A percentile compares a stretch with the other conserved stretches of the same genome.
These are phyloP conservation scores for Diogma glabrata DNA, from an alignment of 2,888 invertebrate species.

Conservation along the genomic window DNA sequence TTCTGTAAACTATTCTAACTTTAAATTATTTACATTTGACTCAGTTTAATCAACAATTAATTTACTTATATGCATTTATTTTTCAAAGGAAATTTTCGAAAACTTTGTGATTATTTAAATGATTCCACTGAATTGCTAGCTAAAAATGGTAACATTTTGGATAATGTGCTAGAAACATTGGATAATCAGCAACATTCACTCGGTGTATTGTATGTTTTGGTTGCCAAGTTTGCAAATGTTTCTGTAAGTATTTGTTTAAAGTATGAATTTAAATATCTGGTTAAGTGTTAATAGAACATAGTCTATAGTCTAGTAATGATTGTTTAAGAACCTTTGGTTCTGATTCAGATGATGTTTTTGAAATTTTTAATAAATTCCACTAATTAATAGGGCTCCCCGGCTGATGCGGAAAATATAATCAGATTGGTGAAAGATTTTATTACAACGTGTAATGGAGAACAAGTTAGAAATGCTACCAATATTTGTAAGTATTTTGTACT, in stretches of 20 bases:
- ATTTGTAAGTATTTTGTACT: conserved; percentile 47
- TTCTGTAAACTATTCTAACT: too few relatives aligned
- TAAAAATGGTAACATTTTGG: conserved; percentile 74
- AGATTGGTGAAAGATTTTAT: conserved; percentile 80
- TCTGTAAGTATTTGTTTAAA: conserved; percentile 30
- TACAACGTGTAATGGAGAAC: conserved; percentile 75
- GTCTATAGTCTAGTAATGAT: too few relatives aligned
- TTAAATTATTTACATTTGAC: too few relatives aligned
- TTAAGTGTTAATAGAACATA: too few relatives aligned
- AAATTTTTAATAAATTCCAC: neutral
- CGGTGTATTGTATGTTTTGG: conserved; percentile 76
- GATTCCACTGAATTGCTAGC: conserved; percentile 71
- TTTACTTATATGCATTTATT: too few relatives aligned
- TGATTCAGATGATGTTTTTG: too few relatives aligned
- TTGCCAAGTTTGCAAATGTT: conserved; percentile 60
- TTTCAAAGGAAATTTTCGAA: conserved; percentile 63
- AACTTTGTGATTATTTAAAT: conserved; percentile 58
- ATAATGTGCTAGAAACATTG: conserved; percentile 81
- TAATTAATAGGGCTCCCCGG: conserved; percentile 24
- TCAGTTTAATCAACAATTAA: too few relatives aligned
- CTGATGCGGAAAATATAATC: conserved; percentile 37
- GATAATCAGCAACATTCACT: conserved; percentile 86
- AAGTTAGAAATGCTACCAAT: conserved; percentile 77
- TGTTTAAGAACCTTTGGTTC: too few relatives aligned
- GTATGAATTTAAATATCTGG: neutral